A percentile compares a stretch with the other conserved stretches of the same genome.
phyloP scores from a whole-genome alignment of 2,113 vertebrate species.

The Rhabdornis inornatus region DNA sequence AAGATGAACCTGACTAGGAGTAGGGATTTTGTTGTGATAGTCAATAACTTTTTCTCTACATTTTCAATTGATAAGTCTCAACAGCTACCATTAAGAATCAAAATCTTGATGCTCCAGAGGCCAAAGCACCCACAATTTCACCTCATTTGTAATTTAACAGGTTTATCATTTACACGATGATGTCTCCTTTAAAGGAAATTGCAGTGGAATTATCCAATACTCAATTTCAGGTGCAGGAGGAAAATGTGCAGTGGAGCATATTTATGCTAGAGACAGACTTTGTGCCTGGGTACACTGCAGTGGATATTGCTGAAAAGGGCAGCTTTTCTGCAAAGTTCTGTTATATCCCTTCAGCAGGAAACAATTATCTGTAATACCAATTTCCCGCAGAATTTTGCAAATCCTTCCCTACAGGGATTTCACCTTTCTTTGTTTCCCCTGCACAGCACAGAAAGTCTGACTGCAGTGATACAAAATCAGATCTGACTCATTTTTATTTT shows the following conservation, averaged over 20 bases:
- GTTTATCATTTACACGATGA: not conserved
- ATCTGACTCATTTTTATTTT: not conserved
- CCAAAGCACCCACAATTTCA: not conserved
- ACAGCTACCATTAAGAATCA: not conserved
- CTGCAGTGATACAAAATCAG: constrained; percentile 23
- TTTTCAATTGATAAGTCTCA: not conserved
- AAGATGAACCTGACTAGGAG: not conserved
- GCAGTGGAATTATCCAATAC: not conserved
- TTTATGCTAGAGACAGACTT: not conserved
- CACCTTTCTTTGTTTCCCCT: constrained; percentile 56
- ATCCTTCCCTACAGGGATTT: constrained; percentile 65
- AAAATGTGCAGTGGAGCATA: not conserved
- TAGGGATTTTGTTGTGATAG: not conserved
- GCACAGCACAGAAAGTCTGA: constrained; percentile 26
- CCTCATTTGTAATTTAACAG: not conserved
- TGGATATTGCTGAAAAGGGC: constrained; percentile 40
- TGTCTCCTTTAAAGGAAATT: not conserved
- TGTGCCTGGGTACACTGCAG: not conserved
- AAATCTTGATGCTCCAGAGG: not conserved
- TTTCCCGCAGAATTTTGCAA: constrained; percentile 62
- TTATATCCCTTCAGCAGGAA: constrained; percentile 52
- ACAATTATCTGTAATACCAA: constrained; percentile 57
- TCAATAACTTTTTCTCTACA: not conserved
- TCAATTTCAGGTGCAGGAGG: not conserved
- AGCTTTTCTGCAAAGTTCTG: constrained; percentile 50